These are phyloP conservation scores for Bolborhynchus lineola DNA, from an alignment of 2,113 vertebrate genomes.

Conservation along the genomic window DNA sequence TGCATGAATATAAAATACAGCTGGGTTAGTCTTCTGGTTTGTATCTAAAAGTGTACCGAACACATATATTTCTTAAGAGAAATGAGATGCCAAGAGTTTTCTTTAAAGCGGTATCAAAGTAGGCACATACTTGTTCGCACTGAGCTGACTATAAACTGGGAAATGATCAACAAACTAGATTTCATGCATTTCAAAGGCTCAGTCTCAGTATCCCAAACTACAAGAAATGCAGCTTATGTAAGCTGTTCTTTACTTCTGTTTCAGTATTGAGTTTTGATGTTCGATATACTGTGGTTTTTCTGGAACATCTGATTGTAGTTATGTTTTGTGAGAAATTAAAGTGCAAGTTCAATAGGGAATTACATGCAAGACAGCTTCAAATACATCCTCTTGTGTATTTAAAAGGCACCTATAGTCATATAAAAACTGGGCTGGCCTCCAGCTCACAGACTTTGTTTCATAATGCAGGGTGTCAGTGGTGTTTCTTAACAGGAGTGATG, in stretches of 20 bases:
- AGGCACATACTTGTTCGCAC: background rate
- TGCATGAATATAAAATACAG: constrained; percentile 19
- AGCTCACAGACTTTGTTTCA: background rate
- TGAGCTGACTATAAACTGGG: background rate
- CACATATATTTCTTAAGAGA: background rate
- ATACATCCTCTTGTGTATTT: background rate
- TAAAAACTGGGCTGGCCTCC: background rate
- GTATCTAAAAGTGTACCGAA: background rate
- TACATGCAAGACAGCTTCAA: background rate
- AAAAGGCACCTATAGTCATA: background rate
- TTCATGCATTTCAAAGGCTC: constrained; percentile 32
- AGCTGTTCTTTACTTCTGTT: background rate
- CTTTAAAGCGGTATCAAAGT: background rate
- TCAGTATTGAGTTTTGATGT: background rate
- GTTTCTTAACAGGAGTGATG: background rate
- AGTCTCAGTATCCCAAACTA: background rate
- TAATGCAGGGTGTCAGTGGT: background rate
- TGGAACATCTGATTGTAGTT: constrained; percentile 3
- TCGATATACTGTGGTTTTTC: background rate
- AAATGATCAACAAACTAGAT: constrained; percentile 3
- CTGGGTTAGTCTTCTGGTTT: background rate
- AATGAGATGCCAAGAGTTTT: background rate
- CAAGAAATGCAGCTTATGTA: background rate
- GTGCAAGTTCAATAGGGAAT: background rate
- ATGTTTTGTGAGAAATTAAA: constrained; percentile 18